Evolutionary conservation across 2,113 vertebrate genomes (phyloP), one percentile per base, ranked within the genome.

Genomic region (Brachirus orientalis): DNA sequence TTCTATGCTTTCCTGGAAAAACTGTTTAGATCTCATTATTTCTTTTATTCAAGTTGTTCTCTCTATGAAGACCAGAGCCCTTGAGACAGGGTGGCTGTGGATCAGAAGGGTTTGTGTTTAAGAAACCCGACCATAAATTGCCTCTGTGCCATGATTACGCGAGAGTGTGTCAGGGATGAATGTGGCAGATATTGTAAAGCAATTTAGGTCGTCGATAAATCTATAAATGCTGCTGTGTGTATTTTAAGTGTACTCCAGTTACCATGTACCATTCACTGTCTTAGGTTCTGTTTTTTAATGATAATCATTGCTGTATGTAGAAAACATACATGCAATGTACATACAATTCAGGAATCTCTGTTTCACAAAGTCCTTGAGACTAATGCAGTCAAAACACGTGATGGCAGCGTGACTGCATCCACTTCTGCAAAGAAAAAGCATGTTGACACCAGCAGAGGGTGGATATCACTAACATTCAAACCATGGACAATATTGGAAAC

Each of bases 1-100:
- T 85, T 79, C 44, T 48, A 7, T 58, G 63, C 14, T 43, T 37
- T 45, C 46, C 59, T 9, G 38, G 28, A 72, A 58, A 58, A 43
- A 14, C 33, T 35, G 22, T 72, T 73, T 77, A 75, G 60, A 17
- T 37, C 44, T 37, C 35, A 19, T 41, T 17, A 0, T 57, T 41
- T 18, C 58, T 58, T 14, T 12, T 50, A 17, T 47, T n/a, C n/a
- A 55, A 52, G 38, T 43, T 61, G 18, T 47, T 20, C 16, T 61
- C 18, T 51, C 45, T 0, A 2, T 17, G 17, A 59, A 40, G 38
- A 75, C 17, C 33, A 13, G 20, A 56, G 60, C 53, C 60, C 80
- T 76, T 72, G 8, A 48, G 68, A 61, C 14, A 9, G 6, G 40
- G 20, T 14, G 13, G 13, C 50, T 52, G 22, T 52, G 50, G 22